Conservation (phyloP, 2,888 invertebrate species). For the Atethmia centrago region DNA sequence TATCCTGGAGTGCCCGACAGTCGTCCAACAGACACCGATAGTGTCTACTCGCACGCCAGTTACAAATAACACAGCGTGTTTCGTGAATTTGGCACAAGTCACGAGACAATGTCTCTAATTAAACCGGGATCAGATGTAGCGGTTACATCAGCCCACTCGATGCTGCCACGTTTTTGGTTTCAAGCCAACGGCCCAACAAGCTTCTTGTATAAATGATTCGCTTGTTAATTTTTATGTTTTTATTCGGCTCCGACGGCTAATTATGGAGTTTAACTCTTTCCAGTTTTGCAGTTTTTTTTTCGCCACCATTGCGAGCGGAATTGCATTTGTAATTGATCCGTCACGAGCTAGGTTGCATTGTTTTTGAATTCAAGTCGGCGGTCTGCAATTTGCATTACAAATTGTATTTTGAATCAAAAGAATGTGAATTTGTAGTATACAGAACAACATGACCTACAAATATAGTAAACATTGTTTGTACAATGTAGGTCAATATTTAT, state of each 20-base stretch:
- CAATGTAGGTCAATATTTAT: conserved; percentile 28
- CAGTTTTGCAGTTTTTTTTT: conserved; percentile 48
- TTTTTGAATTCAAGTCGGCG: conserved; percentile 42
- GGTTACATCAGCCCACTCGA: conserved; percentile 71
- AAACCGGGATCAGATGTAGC: conserved; percentile 85
- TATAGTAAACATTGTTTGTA: conserved; percentile 43
- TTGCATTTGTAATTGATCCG: conserved; percentile 60
- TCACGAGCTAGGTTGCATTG: conserved; percentile 35
- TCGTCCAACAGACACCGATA: conserved; percentile 25
- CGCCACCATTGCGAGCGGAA: conserved; percentile 22
- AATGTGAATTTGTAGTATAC: conserved; percentile 43
- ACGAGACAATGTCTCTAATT: conserved; percentile 80
- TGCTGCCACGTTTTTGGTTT: conserved; percentile 82
- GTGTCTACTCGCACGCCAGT: conserved; percentile 55
- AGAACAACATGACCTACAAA: conserved; percentile 38
- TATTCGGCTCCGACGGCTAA: conserved; percentile 66
- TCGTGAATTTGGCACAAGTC: conserved; percentile 74
- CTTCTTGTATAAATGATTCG: conserved; percentile 83
- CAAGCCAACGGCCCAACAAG: conserved; percentile 77
- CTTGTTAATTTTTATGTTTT: conserved; percentile 81
- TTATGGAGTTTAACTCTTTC: conserved; percentile 64
- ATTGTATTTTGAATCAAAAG: conserved; percentile 44
- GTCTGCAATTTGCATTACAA: conserved; percentile 54
- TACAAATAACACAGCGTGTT: conserved; percentile 69
- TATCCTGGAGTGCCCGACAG: conserved; percentile 25